Conservation (phyloP, 1,140 invertebrate species). For the Drosophila kanapiae region DNA sequence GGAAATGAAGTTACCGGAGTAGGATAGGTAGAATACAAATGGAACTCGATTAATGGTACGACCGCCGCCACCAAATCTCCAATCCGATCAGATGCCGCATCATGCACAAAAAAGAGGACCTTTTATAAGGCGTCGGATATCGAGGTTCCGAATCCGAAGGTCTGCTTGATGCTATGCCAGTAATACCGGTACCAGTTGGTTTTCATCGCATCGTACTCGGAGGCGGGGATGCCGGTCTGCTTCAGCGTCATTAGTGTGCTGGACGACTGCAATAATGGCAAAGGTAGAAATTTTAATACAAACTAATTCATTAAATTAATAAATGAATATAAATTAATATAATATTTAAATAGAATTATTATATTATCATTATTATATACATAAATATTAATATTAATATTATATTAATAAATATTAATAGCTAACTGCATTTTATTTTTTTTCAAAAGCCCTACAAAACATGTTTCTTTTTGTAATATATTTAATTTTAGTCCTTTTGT, state of each 20-base stretch:
- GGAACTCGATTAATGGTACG: constrained; percentile 35
- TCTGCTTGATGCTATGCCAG: constrained; percentile 96
- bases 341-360: too few species aligned
- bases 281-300: neutral
- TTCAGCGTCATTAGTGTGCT: constrained; percentile 92
- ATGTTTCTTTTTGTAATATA: too few species aligned
- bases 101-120: constrained; percentile 1
- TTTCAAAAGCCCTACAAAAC: too few species aligned
- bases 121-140: constrained; percentile 72
- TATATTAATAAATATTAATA: too few species aligned
- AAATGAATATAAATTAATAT: too few species aligned
- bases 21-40: constrained; percentile 24
- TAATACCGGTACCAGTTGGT: constrained; percentile 97
- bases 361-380: too few species aligned
- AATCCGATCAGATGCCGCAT: constrained; percentile 9
- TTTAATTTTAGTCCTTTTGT: too few species aligned
- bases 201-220: constrained; percentile 92
- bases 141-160: constrained; percentile 95
- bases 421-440: too few species aligned
- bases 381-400: too few species aligned
- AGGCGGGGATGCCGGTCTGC: constrained; percentile 92
- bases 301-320: neutral
- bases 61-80: constrained; percentile 10
- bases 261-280: constrained; percentile 87
- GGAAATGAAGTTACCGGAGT: constrained; percentile 53